phyloP scores from a whole-genome alignment of 2,113 vertebrate genomes.

The Notarius lentiginosus region DNA sequence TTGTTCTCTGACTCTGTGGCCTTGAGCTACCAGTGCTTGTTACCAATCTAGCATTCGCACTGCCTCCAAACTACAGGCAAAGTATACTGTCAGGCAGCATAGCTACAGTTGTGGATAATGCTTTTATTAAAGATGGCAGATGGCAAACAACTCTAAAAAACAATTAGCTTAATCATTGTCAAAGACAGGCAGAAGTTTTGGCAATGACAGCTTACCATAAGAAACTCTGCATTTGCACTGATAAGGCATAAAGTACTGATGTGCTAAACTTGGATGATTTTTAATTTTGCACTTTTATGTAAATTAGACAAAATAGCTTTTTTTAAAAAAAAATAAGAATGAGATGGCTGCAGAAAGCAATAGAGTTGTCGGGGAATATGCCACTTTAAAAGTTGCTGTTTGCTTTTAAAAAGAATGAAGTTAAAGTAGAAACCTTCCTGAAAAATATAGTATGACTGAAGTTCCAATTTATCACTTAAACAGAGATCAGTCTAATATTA shows the following conservation, averaged over 20 bases:
- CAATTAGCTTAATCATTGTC: neutral
- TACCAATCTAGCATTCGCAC: neutral
- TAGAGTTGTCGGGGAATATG: neutral
- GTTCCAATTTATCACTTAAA: neutral
- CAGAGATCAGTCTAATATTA: conserved; percentile 31
- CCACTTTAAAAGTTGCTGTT: neutral
- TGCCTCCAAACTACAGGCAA: neutral
- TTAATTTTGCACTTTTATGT: neutral
- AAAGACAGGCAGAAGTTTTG: neutral
- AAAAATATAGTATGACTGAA: neutral
- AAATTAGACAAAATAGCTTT: neutral
- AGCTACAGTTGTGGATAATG: neutral
- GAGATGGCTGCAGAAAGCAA: neutral
- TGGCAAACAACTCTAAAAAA: neutral
- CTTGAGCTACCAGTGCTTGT: neutral
- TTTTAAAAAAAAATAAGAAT: neutral
- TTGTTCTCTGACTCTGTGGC: neutral
- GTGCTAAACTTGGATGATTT: neutral
- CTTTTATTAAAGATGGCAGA: neutral
- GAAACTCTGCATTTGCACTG: neutral
- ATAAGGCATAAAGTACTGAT: neutral
- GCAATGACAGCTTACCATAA: neutral
- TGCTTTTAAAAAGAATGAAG: neutral
- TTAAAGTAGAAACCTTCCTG: neutral
- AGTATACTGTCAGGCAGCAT: neutral